Evolutionary conservation across 1,140 invertebrate species (phyloP).

Genomic region (Drosophila tsacasi): DNA sequence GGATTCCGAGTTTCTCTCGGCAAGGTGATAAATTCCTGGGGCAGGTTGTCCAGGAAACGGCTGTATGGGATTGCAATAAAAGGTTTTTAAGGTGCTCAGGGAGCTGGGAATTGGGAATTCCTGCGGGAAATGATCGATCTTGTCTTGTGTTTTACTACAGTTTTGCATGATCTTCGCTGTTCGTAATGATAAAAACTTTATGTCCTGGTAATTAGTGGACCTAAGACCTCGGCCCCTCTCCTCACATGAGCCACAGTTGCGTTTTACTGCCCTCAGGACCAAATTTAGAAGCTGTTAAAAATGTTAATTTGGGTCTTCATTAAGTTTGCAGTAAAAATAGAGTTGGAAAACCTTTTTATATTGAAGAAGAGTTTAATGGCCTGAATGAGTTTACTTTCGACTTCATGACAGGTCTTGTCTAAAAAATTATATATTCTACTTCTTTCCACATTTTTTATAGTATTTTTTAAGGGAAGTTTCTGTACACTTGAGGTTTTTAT

Average conservation of each 20-base stretch:
- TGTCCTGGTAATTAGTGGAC: slow-evolving; percentile 4
- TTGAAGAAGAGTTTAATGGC: neutral
- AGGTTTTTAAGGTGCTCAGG: slow-evolving; percentile 4
- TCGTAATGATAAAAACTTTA: neutral
- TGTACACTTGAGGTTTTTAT: neutral
- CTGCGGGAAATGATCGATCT: neutral
- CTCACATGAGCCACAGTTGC: neutral
- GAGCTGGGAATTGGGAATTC: slow-evolving; percentile 2
- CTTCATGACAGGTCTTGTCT: neutral
- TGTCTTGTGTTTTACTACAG: neutral
- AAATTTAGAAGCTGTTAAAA: slow-evolving; percentile 4
- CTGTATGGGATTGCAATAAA: slow-evolving; percentile 5
- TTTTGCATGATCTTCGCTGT: slow-evolving; percentile 21
- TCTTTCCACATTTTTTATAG: neutral
- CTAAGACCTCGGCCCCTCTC: neutral
- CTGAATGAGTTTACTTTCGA: neutral
- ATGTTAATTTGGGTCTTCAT: slow-evolving; percentile 7
- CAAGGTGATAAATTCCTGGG: slow-evolving; percentile 46
- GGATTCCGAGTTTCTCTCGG: slow-evolving; percentile 22
- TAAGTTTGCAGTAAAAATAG: neutral
- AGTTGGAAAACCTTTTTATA: no score
- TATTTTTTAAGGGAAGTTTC: neutral
- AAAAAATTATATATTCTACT: neutral
- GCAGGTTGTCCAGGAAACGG: slow-evolving; percentile 14
- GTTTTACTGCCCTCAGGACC: neutral